Evolutionary conservation across 2,113 vertebrate genomes (phyloP).

Genomic region (Centropristis striata): DNA sequence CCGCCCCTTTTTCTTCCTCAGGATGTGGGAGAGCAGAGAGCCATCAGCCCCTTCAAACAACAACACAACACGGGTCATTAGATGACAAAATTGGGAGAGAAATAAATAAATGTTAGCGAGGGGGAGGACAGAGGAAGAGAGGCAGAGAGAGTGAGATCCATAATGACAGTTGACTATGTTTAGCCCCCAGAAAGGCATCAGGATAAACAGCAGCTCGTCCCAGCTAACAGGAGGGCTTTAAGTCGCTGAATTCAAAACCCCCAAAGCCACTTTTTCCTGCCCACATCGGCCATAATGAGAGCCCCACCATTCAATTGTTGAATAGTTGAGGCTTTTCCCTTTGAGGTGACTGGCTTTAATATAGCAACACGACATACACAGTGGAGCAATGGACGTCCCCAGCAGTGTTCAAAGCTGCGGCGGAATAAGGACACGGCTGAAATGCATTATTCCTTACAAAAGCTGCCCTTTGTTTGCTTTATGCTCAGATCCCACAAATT

Average conservation of each 20-base stretch:
- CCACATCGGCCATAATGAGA: constrained; percentile 85
- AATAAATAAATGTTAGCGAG: constrained; percentile 78
- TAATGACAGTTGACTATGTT: constrained; percentile 87
- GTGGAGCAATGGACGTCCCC: constrained; percentile 73
- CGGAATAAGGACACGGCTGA: constrained; percentile 80
- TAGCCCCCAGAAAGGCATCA: constrained; percentile 79
- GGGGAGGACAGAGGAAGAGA: constrained; percentile 47
- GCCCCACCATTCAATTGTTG: constrained; percentile 84
- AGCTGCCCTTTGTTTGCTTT: constrained; percentile 85
- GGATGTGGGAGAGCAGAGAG: constrained; percentile 76
- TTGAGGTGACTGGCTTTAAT: constrained; percentile 86
- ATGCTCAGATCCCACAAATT: constrained; percentile 83
- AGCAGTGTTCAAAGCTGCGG: constrained; percentile 82
- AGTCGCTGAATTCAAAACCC: constrained; percentile 77
- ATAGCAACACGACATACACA: constrained; percentile 78
- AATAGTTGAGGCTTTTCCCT: constrained; percentile 87
- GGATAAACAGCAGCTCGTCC: constrained; percentile 85
- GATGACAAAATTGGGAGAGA: constrained; percentile 72
- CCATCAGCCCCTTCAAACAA: constrained; percentile 65
- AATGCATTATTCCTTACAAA: constrained; percentile 85
- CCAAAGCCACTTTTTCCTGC: constrained; percentile 84
- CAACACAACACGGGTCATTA: constrained; percentile 79
- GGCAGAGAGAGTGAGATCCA: constrained; percentile 69
- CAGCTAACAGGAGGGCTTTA: constrained; percentile 78
- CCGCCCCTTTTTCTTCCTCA: constrained; percentile 63